Evolutionary conservation across 2,888 invertebrate genomes (phyloP).

Genomic region (Watsonalla binaria): DNA sequence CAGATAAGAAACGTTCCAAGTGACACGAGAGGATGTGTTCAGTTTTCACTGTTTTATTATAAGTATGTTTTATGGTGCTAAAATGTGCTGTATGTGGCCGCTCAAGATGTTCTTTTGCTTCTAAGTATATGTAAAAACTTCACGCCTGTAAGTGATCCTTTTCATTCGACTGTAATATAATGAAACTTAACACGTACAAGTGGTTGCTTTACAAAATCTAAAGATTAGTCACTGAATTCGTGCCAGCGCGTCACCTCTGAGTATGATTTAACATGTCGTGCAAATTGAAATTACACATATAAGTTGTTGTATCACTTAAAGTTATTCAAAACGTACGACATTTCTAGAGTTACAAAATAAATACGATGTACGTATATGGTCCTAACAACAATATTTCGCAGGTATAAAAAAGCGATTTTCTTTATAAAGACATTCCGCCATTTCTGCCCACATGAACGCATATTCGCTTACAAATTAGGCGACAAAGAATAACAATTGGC

Average conservation of each 20-base stretch:
- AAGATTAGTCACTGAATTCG: not conserved
- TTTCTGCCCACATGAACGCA: not conserved
- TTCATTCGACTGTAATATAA: not conserved
- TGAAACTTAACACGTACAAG: not conserved
- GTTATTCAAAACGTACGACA: too few relatives aligned
- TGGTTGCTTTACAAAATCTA: not conserved
- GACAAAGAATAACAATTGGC: not conserved
- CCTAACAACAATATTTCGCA: not conserved
- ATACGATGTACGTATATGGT: too few relatives aligned
- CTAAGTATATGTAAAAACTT: not conserved
- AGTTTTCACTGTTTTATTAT: not conserved
- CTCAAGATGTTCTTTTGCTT: not conserved
- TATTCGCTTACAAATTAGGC: not conserved
- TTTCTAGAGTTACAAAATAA: too few relatives aligned
- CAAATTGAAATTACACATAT: not conserved
- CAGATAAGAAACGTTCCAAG: slow-evolving; percentile 14
- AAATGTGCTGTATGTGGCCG: not conserved
- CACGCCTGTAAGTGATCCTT: not conserved
- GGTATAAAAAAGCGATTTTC: too few relatives aligned
- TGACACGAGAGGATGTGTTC: not conserved
- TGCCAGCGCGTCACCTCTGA: not conserved
- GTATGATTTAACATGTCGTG: not conserved
- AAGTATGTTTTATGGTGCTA: not conserved
- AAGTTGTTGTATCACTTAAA: too few relatives aligned
- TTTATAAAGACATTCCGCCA: too few relatives aligned